These are phyloP conservation scores for Heterocephalus glaber DNA, from an alignment of 2,113 vertebrate species.

Conservation along the genomic window DNA sequence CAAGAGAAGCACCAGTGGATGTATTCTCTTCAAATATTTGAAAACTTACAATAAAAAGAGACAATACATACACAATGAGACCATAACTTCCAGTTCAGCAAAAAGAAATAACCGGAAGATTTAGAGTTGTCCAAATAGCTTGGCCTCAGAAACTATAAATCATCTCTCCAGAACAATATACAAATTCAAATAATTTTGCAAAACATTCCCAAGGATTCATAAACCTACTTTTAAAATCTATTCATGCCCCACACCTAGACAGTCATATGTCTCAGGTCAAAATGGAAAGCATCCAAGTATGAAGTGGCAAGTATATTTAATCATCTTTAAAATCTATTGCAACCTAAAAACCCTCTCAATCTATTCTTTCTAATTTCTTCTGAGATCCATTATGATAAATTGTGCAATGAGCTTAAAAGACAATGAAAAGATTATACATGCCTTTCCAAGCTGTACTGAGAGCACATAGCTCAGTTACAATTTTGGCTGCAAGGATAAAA, in stretches of 20 bases:
- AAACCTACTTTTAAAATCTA: constrained; percentile 48
- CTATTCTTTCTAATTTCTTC: constrained; percentile 51
- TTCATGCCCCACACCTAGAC: neutral
- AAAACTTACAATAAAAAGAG: constrained; percentile 31
- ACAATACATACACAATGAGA: neutral
- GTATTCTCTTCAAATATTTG: constrained; percentile 38
- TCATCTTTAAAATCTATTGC: constrained; percentile 29
- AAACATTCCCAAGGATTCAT: neutral
- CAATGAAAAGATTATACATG: neutral
- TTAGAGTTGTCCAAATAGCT: neutral
- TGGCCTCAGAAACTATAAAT: neutral
- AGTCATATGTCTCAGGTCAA: constrained; percentile 3
- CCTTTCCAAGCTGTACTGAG: neutral
- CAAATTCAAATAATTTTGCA: constrained; percentile 37
- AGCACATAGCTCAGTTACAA: neutral
- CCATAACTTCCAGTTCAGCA: constrained; percentile 29
- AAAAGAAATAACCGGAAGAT: constrained; percentile 9
- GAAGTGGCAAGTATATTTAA: neutral
- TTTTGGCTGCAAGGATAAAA: constrained; percentile 29
- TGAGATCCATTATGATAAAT: neutral
- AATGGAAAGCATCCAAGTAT: constrained; percentile 46
- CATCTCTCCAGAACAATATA: constrained; percentile 44
- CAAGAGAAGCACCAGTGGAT: neutral
- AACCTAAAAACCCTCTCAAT: constrained; percentile 28
- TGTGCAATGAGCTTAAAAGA: neutral